Conservation (phyloP, 1,140 invertebrate genomes). For the Ridgeia piscesae region DNA sequence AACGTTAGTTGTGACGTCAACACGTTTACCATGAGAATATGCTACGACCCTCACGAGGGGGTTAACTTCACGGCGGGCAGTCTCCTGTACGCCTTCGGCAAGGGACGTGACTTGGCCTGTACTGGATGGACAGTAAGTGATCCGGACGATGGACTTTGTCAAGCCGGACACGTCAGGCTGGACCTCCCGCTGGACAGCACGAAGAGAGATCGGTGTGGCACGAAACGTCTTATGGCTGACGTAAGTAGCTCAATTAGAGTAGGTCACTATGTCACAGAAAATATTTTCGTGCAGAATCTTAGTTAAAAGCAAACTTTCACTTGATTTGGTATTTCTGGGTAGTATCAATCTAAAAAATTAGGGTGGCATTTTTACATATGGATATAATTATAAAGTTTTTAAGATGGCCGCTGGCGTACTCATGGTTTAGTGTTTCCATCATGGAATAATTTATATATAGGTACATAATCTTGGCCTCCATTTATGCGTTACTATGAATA, state of each 20-base stretch:
- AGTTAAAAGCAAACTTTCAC: no score
- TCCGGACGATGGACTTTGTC: neutral
- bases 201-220: neutral
- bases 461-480: no score
- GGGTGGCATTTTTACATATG: no score
- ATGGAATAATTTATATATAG: no score
- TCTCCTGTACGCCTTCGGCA: neutral
- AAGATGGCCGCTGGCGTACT: no score
- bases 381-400: no score
- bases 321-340: no score
- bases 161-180: neutral
- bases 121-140: neutral
- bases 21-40: neutral
- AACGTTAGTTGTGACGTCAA: neutral
- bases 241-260: neutral
- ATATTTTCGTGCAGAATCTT: no score
- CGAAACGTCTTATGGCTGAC: neutral
- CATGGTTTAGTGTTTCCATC: no score
- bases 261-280: no score
- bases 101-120: neutral
- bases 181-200: neutral
- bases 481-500: no score
- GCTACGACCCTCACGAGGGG: neutral
- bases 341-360: no score
- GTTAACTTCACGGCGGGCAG: neutral